These are phyloP conservation scores for Sternarchorhynchus goeldii DNA, from an alignment of 2,797 vertebrate genomes.

Conservation along the genomic window DNA sequence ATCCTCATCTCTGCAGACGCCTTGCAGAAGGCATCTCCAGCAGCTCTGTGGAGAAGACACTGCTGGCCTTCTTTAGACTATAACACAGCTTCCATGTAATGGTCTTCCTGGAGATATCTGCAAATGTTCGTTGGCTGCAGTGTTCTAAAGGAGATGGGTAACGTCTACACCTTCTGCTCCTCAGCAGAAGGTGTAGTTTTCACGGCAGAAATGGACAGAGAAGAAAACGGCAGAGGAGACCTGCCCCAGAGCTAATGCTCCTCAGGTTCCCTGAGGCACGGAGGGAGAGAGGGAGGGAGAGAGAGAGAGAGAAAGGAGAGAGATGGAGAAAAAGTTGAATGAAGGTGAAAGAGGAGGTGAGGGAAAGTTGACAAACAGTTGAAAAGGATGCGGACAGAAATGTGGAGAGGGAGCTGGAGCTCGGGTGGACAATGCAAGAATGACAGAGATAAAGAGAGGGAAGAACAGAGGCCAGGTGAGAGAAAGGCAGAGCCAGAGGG, in stretches of 20 bases:
- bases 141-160: too few species aligned
- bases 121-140: too few species aligned
- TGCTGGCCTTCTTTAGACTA: too few species aligned
- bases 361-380: conserved; percentile 49
- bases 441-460: conserved; percentile 50
- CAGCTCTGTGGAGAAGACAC: too few species aligned
- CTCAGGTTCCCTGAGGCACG: not conserved
- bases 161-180: too few species aligned
- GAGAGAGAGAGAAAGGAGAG: not conserved
- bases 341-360: conserved; percentile 45
- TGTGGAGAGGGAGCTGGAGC: conserved; percentile 29
- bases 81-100: too few species aligned
- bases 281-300: not conserved
- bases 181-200: too few species aligned
- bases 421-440: conserved; percentile 46
- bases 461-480: conserved; percentile 36
- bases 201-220: not conserved
- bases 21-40: too few species aligned
- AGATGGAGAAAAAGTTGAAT: conserved; percentile 28
- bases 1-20: too few species aligned
- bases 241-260: not conserved
- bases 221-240: not conserved
- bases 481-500: conserved; percentile 38
- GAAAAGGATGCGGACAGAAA: conserved; percentile 39
- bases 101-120: too few species aligned